Base-by-base conservation (phyloP, 2,888 invertebrate genomes). In the Mesorhabditis belari region DNA sequence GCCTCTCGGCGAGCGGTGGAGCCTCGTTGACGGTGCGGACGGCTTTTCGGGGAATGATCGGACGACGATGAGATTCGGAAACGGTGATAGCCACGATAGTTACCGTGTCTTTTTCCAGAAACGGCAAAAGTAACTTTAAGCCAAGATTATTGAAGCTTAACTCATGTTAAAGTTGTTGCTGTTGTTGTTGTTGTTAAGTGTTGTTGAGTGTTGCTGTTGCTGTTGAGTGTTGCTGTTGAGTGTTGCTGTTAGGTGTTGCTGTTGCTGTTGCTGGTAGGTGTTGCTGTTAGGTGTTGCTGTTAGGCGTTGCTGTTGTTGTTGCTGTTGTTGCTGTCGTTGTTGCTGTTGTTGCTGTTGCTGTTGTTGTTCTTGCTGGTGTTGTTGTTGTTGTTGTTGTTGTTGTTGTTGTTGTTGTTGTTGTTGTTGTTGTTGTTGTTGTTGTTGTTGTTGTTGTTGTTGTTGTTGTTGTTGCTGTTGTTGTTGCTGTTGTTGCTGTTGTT, bases 361-460 rank as follows among this genome's bases (percentile, higher is more conserved):
- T n/a, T n/a, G n/a, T n/a, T n/a, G n/a, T n/a, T n/a, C n/a, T n/a
- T n/a, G n/a, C n/a, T n/a, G n/a, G n/a, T n/a, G n/a, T n/a, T n/a
- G n/a, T n/a, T n/a, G n/a, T n/a, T n/a, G n/a, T n/a, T n/a, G n/a
- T n/a, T 23, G 5, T 19, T 27, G 52, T 59, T 27, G 58, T 56
- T 9, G 62, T 59, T 0, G 63, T 59, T 27, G 51, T 58, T 12
- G 55, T 52, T 5, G 35, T n/a, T n/a, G 58, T 61, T 3, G 60
- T 66, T 0, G 60, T 64, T 57, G 58, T 58, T 9, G 60, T 49
- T 2, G 44, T 3, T 12, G 0, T 51, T 23, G 28, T 23, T 55
- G 21, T 29, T 19, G 59, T 59, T 3, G 63, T 52, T 12, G 63
- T 60, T 9, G 51, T 61, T 24, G 60, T 59, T 23, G 66, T 67